Evolutionary conservation across 2,797 vertebrate species (phyloP), one percentile per base, ranked within the genome.

Genomic region (Crypturellus tataupa): DNA sequence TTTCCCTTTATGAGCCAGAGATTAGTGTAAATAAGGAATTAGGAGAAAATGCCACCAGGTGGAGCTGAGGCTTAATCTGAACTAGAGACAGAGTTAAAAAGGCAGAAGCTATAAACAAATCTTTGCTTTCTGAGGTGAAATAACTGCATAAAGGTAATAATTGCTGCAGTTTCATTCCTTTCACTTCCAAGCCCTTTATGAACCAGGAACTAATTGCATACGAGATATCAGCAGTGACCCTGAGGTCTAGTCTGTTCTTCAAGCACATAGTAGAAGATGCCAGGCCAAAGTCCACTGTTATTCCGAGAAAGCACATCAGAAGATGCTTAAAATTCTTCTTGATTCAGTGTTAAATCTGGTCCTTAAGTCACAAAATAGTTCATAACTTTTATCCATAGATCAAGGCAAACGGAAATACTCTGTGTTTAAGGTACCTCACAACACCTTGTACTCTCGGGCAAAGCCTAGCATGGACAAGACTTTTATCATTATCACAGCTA

Each of bases 401-500:
- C 25, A 49, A 46, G 13, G 25, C 21, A 80, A 71, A 13, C 18
- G 62, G 71, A 19, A 88, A 7, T 5, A 19, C 17, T 46, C 2
- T 1, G 12, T 2, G 6, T 39, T 64, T 42, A 25, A 72, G 7
- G 21, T 12, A 16, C 44, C 44, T 59, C 39, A 21, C 13, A 37
- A 35, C 71, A 21, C 4, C 29, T 46, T 46, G 7, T 46, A 47
- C 12, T 87, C 89, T 47, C 53, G 59, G 60, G 25, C 40, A 75
- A 87, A 78, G 25, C 21, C 53, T 75, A 12, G 5, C 46, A 27
- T 63, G 14, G 35, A 85, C 47, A 24, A 49, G 47, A 49, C 47
- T 75, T 65, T 90, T 49, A 75, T 65, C 53, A 56, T 82, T 91
- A 96, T 47, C 90, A 49, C 60, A 91, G 60, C 49, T 95, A 86